These are phyloP conservation scores for Pristiophorus japonicus DNA, from an alignment of 2,113 vertebrate species.

Conservation along the genomic window DNA sequence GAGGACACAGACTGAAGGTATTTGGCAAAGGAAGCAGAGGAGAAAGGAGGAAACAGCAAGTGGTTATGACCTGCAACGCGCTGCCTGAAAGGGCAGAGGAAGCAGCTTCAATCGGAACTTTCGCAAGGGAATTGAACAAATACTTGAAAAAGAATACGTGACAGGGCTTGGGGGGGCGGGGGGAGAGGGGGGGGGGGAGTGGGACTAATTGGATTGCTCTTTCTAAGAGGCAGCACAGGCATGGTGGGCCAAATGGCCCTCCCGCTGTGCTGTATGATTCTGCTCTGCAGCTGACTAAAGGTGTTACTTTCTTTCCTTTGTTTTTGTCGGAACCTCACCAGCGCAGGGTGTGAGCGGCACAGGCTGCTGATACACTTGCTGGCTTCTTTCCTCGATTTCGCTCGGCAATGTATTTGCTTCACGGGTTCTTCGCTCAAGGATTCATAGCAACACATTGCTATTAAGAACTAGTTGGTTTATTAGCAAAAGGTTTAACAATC, in stretches of 20 bases:
- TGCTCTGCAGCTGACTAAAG: too few species aligned
- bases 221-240: too few species aligned
- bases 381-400: not conserved
- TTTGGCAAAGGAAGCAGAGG: not conserved
- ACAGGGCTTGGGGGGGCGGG: not conserved
- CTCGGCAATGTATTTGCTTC: too few species aligned
- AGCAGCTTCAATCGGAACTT: not conserved
- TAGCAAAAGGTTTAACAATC: too few species aligned
- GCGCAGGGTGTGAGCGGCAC: not conserved
- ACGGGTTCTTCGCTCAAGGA: too few species aligned
- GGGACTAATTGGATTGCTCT: too few species aligned
- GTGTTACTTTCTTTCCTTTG: not conserved
- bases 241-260: not conserved
- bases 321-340: not conserved
- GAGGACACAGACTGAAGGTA: not conserved
- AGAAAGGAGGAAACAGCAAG: not conserved
- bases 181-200: not conserved
- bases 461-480: too few species aligned
- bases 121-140: not conserved
- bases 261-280: not conserved
- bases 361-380: not conserved
- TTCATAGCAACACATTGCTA: too few species aligned
- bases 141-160: too few species aligned
- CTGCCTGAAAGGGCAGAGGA: not conserved
- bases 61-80: not conserved